Percentiles rank a stretch among this genome's conserved stretches.
These are phyloP conservation scores for Eupithecia tripunctaria DNA, from an alignment of 2,888 invertebrate species.

Conservation along the genomic window DNA sequence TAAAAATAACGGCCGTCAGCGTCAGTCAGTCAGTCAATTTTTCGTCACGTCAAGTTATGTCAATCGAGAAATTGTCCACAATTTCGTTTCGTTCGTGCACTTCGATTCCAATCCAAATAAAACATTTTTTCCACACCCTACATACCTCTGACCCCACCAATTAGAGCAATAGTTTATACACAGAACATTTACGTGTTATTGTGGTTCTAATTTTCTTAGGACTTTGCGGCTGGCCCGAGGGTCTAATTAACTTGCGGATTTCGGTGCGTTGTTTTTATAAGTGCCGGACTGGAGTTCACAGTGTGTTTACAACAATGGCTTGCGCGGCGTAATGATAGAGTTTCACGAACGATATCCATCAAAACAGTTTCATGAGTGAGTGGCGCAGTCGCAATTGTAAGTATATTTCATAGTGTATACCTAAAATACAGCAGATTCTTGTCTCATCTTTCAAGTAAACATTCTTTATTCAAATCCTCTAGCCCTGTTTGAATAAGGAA, in stretches of 20 bases:
- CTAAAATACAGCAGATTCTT: not conserved
- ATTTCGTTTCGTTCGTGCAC: slow-evolving; percentile 59
- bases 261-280: slow-evolving; percentile 31
- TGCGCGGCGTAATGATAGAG: not conserved
- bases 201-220: slow-evolving; percentile 35
- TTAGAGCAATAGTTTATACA: slow-evolving; percentile 38
- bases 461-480: not conserved
- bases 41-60: slow-evolving; percentile 17
- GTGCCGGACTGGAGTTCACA: slow-evolving; percentile 22
- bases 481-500: not conserved
- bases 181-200: slow-evolving; percentile 33
- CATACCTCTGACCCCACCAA: slow-evolving; percentile 38
- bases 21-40: slow-evolving; percentile 40
- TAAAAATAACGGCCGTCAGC: not conserved
- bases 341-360: not conserved
- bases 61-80: slow-evolving; percentile 49
- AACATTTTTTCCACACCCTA: slow-evolving; percentile 42
- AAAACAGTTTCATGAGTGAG: slow-evolving; percentile 7
- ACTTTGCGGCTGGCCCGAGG: slow-evolving; percentile 24
- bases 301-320: slow-evolving; percentile 15
- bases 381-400: not conserved
- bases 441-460: not conserved
- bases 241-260: slow-evolving; percentile 32
- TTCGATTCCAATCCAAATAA: slow-evolving; percentile 54
- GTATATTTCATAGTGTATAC: not conserved